phyloP scores from a whole-genome alignment of 2,888 invertebrate genomes.

The Diplolepis rosae region DNA sequence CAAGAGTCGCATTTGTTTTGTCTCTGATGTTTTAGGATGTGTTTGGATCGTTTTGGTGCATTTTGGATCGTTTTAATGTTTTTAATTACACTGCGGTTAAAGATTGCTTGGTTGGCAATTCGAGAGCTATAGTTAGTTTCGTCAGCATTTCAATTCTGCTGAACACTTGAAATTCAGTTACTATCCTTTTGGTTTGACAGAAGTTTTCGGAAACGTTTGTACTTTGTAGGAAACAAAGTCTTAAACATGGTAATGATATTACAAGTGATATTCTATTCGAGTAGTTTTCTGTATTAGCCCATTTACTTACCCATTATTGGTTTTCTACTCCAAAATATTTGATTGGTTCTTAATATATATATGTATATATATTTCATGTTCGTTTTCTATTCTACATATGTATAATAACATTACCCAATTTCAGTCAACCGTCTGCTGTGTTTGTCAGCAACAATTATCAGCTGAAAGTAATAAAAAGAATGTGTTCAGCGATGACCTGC shows the following conservation, averaged over 20 bases:
- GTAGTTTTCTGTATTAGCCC: background rate
- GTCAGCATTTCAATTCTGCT: background rate
- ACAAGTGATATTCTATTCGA: background rate
- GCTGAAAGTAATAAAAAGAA: background rate
- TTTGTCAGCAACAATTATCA: conserved; percentile 3
- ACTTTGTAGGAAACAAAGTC: background rate
- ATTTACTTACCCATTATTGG: background rate
- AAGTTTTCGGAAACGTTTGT: background rate
- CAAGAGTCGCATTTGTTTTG: background rate
- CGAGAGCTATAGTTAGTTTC: background rate
- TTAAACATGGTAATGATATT: background rate
- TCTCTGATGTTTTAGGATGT: too few relatives aligned
- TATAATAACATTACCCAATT: too few relatives aligned
- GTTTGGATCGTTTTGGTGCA: too few relatives aligned
- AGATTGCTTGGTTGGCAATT: background rate
- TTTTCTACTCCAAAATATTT: background rate
- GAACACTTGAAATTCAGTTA: background rate
- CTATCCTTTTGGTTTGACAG: background rate
- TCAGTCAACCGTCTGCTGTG: conserved; percentile 1
- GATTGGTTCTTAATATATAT: background rate
- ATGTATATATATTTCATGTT: too few relatives aligned
- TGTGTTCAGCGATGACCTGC: background rate
- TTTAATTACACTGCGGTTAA: too few relatives aligned
- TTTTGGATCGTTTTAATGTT: too few relatives aligned
- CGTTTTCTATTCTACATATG: too few relatives aligned